phyloP scores from a whole-genome alignment of 2,888 invertebrate species.

The Leistus spinibarbis region DNA sequence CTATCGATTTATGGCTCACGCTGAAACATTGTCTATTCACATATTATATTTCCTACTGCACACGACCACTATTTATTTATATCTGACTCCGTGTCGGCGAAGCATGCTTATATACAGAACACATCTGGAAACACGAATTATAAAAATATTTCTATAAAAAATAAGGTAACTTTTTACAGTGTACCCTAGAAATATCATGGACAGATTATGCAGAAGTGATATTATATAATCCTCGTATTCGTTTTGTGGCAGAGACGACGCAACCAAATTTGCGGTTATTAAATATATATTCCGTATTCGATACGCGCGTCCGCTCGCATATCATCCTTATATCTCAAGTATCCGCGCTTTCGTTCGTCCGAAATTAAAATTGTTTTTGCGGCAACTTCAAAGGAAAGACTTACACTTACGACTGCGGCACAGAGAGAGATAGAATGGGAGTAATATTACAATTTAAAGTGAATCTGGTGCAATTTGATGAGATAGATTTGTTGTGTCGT shows the following conservation, averaged over 20 bases:
- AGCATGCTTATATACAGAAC: too few species aligned
- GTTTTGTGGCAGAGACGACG: background rate
- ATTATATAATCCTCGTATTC: background rate
- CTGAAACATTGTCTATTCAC: too few species aligned
- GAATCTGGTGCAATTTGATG: background rate
- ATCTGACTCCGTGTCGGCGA: too few species aligned
- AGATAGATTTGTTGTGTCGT: too few species aligned
- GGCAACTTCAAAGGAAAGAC: constrained; percentile 33
- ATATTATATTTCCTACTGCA: too few species aligned
- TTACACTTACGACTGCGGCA: constrained; percentile 2
- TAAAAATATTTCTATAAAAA: too few species aligned
- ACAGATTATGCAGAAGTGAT: background rate
- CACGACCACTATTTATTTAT: too few species aligned
- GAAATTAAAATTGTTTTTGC: constrained; percentile 37
- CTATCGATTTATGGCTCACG: too few species aligned
- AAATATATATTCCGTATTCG: constrained; percentile 12
- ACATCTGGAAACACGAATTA: too few species aligned
- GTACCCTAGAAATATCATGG: background rate
- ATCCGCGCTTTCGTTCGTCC: constrained; percentile 10
- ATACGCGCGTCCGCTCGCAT: background rate
- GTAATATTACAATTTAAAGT: constrained; percentile 28
- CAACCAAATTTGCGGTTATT: constrained; percentile 30
- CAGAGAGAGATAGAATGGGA: background rate
- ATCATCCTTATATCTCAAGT: constrained; percentile 4
- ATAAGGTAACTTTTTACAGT: background rate